These are phyloP conservation scores for Eugnorisma glareosa DNA, from an alignment of 2,888 invertebrate genomes.

Conservation along the genomic window DNA sequence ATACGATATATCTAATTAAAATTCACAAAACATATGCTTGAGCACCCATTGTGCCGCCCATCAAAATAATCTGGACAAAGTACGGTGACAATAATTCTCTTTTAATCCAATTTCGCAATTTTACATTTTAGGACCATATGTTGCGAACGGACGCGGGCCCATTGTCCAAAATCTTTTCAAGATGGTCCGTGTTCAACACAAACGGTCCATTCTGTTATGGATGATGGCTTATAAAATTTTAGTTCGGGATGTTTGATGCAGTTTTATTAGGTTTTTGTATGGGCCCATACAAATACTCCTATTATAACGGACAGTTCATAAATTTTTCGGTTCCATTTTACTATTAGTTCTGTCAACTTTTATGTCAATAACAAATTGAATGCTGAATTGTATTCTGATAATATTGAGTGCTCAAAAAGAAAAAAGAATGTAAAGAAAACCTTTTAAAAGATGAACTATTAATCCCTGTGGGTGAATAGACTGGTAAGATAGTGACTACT, in stretches of 20 bases:
- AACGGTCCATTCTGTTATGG: constrained; percentile 82
- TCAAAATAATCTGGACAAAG: constrained; percentile 83
- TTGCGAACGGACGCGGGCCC: constrained; percentile 76
- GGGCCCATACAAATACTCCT: constrained; percentile 71
- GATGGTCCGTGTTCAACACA: constrained; percentile 75
- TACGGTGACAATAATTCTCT: constrained; percentile 75
- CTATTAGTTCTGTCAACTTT: constrained; percentile 67
- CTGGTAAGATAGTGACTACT: background rate
- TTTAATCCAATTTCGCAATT: constrained; percentile 88
- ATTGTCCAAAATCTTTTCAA: constrained; percentile 84
- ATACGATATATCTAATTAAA: constrained; percentile 79
- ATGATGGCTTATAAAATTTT: constrained; percentile 84
- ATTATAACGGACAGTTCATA: constrained; percentile 73
- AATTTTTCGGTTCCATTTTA: constrained; percentile 62
- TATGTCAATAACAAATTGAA: constrained; percentile 69
- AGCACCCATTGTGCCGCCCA: constrained; percentile 75
- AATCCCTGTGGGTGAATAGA: constrained; percentile 35
- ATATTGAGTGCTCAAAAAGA: constrained; percentile 63
- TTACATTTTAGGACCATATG: constrained; percentile 83
- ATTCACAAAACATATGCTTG: constrained; percentile 75
- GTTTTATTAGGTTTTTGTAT: constrained; percentile 82
- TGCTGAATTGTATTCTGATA: constrained; percentile 55
- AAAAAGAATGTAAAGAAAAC: constrained; percentile 38
- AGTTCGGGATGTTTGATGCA: constrained; percentile 75
- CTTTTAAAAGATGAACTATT: constrained; percentile 36